phyloP scores from a whole-genome alignment of 2,113 vertebrate genomes.

The Zeus faber region DNA sequence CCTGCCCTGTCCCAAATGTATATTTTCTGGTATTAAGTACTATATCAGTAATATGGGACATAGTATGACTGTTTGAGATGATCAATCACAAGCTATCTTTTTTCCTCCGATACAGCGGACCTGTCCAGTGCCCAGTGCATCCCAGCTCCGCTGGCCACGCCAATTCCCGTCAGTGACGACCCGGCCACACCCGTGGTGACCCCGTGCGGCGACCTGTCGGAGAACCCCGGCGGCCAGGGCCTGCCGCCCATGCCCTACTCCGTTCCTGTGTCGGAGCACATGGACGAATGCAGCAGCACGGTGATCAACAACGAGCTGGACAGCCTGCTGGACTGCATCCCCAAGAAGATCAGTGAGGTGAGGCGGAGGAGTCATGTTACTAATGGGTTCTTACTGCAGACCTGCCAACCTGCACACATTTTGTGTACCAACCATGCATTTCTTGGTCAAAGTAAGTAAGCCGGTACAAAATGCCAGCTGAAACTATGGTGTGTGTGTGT shows the following conservation, averaged over 20 bases:
- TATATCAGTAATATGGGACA: too few relatives aligned
- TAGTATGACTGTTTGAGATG: too few relatives aligned
- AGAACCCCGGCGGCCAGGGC: conserved; percentile 76
- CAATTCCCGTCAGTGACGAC: conserved; percentile 79
- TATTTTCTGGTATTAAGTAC: too few relatives aligned
- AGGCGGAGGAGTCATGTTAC: too few relatives aligned
- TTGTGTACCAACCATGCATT: too few relatives aligned
- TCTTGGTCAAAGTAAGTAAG: too few relatives aligned
- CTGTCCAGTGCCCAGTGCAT: conserved; percentile 78
- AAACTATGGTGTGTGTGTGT: too few relatives aligned
- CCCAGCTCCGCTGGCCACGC: conserved; percentile 76
- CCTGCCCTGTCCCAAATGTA: too few relatives aligned
- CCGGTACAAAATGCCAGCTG: too few relatives aligned
- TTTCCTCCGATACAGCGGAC: conserved; percentile 41
- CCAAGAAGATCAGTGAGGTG: conserved; percentile 85
- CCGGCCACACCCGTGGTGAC: conserved; percentile 65
- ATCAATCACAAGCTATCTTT: too few relatives aligned
- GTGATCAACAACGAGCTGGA: conserved; percentile 88
- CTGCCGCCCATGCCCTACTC: conserved; percentile 75
- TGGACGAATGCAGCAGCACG: conserved; percentile 82
- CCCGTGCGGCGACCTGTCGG: conserved; percentile 69
- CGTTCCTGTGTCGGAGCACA: conserved; percentile 84
- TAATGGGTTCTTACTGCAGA: too few relatives aligned
- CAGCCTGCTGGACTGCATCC: conserved; percentile 85
- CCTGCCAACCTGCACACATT: too few relatives aligned